Conservation (phyloP, 2,888 invertebrate genomes). For the Caradrina clavipalpis region DNA sequence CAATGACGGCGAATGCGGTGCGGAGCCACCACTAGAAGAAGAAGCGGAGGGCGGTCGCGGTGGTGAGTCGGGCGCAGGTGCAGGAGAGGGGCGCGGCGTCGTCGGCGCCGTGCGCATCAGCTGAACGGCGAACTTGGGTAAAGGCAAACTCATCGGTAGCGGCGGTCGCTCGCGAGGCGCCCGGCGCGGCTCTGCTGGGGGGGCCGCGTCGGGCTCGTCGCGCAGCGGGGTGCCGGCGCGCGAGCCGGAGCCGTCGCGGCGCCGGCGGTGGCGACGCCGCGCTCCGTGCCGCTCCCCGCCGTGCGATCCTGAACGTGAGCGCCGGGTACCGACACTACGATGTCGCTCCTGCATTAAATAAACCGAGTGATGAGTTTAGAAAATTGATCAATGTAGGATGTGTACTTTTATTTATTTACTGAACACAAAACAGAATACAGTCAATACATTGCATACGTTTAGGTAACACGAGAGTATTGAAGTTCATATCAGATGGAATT, state of each 20-base stretch:
- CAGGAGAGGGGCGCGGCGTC: conserved; percentile 85
- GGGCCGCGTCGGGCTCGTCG: conserved; percentile 93
- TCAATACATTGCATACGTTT: too few species aligned
- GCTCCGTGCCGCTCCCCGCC: conserved; percentile 78
- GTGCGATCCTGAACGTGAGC: conserved; percentile 80
- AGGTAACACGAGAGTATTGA: too few species aligned
- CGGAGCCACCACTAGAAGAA: conserved; percentile 94
- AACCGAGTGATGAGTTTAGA: not conserved
- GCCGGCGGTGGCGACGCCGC: conserved; percentile 88
- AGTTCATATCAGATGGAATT: too few species aligned
- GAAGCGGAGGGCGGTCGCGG: conserved; percentile 93
- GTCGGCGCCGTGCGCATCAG: conserved; percentile 90
- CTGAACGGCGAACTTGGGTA: conserved; percentile 96
- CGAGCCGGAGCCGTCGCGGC: conserved; percentile 86
- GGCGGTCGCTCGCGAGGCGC: conserved; percentile 92
- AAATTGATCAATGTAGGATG: not conserved
- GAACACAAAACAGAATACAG: too few species aligned
- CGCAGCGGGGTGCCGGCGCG: conserved; percentile 92
- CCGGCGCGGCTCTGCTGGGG: conserved; percentile 95
- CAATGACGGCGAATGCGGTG: conserved; percentile 94
- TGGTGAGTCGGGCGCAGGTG: conserved; percentile 92
- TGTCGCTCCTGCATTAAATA: conserved; percentile 78
- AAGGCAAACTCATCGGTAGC: conserved; percentile 95
- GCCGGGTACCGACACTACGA: conserved; percentile 74
- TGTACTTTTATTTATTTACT: too few species aligned